Conservation (phyloP, 37 sponge, comb jelly and placozoan species). For the Cliona cf. orientalis region DNA sequence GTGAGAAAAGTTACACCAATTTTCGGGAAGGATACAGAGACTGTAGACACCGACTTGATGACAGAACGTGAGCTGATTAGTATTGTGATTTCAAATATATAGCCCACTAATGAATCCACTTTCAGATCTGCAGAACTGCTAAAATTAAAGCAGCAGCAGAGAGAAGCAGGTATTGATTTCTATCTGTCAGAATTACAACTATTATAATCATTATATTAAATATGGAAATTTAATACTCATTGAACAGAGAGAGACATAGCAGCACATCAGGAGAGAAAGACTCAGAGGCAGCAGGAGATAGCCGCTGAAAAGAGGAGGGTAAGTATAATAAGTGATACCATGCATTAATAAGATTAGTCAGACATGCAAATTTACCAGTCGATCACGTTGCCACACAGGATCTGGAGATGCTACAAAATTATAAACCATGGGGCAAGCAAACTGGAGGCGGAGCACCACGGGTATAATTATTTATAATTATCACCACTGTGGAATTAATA, state of each 20-base stretch:
- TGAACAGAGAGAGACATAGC: conserved; percentile 22
- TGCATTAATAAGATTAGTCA: background rate
- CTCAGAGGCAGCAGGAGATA: background rate
- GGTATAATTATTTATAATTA: too few species aligned
- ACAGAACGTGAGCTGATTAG: background rate
- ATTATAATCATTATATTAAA: background rate
- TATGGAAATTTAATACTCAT: background rate
- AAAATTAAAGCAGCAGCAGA: conserved; percentile 12
- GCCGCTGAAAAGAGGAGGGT: conserved; percentile 45
- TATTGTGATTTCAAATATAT: background rate
- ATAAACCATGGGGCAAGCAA: conserved; percentile 66
- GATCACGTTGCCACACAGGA: conserved; percentile 16
- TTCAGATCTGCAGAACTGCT: conserved; percentile 1
- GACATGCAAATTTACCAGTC: conserved; percentile 11
- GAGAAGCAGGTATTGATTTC: conserved; percentile 10
- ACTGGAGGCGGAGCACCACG: conserved; percentile 47
- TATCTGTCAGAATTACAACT: background rate
- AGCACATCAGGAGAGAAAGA: background rate
- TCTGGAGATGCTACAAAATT: conserved; percentile 51
- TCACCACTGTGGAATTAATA: background rate
- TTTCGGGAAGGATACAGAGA: background rate
- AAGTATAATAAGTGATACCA: background rate
- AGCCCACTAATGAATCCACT: background rate
- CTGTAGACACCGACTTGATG: background rate
- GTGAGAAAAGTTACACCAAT: background rate